Evolutionary conservation across 2,888 invertebrate genomes (phyloP).

Genomic region (Orgyia antiqua): DNA sequence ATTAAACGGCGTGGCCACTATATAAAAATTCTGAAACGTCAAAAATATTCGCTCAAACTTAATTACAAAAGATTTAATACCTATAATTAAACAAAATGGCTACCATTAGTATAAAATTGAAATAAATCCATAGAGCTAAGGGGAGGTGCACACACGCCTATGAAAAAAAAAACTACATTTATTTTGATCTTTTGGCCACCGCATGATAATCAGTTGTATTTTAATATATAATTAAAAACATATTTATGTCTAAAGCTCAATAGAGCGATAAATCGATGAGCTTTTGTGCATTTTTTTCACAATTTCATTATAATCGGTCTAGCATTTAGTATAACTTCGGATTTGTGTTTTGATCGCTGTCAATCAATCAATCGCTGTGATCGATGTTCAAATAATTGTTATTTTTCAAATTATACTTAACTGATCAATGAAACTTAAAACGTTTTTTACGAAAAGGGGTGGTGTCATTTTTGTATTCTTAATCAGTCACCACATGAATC

Average conservation of each 20-base stretch:
- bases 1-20: too few species aligned
- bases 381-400: too few species aligned
- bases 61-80: constrained; percentile 44
- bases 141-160: constrained; percentile 49
- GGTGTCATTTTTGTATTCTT: too few species aligned
- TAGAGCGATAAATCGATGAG: constrained; percentile 58
- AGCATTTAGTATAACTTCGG: constrained; percentile 8
- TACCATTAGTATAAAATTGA: constrained; percentile 48
- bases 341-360: constrained; percentile 18
- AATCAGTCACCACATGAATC: too few species aligned
- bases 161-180: constrained; percentile 38
- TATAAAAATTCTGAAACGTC: constrained; percentile 24
- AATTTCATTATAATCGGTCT: constrained; percentile 15
- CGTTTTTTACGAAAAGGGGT: too few species aligned
- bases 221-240: constrained; percentile 59
- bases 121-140: constrained; percentile 47
- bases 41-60: constrained; percentile 30
- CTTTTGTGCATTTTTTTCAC: constrained; percentile 30
- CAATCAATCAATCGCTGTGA: too few species aligned
- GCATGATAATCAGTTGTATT: constrained; percentile 51
- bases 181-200: constrained; percentile 67
- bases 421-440: too few species aligned
- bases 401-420: too few species aligned
- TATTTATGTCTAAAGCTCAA: constrained; percentile 55
- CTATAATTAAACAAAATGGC: constrained; percentile 50